Evolutionary conservation across 2,888 invertebrate species (phyloP).

Genomic region (Pristionchus japonicus): DNA sequence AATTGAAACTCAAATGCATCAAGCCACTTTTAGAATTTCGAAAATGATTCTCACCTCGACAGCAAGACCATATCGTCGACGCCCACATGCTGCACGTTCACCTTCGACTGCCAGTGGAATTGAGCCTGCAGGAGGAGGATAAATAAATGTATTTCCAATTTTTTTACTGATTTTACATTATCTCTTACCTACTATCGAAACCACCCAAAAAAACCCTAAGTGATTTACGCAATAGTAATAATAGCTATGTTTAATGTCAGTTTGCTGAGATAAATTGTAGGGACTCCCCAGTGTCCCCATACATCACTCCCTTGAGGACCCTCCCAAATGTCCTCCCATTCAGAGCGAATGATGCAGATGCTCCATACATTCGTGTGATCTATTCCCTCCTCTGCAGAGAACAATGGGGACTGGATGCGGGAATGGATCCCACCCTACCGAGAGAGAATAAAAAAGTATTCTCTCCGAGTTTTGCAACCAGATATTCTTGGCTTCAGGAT

Average conservation of each 20-base stretch:
- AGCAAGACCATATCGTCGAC: constrained; percentile 84
- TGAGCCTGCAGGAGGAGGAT: constrained; percentile 74
- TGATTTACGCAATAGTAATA: no score
- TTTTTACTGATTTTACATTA: no score
- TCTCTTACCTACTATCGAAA: no score
- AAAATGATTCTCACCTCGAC: constrained; percentile 76
- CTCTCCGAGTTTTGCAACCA: neutral
- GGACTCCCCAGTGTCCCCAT: neutral
- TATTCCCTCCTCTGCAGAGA: constrained; percentile 14
- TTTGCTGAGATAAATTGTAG: neutral
- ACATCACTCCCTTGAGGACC: neutral
- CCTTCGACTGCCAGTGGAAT: constrained; percentile 83
- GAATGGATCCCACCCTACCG: no score
- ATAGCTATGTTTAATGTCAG: no score
- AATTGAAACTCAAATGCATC: no score
- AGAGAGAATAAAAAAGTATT: neutral
- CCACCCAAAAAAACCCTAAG: no score
- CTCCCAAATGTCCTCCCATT: neutral
- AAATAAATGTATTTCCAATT: no score
- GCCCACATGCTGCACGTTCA: constrained; percentile 82
- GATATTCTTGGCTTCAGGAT: neutral
- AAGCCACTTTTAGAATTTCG: no score
- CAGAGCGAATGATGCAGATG: neutral
- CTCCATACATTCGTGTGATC: neutral
- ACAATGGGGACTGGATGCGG: constrained; percentile 31